phyloP scores from a whole-genome alignment of 2,888 invertebrate genomes.

The Epinotia demarniana region DNA sequence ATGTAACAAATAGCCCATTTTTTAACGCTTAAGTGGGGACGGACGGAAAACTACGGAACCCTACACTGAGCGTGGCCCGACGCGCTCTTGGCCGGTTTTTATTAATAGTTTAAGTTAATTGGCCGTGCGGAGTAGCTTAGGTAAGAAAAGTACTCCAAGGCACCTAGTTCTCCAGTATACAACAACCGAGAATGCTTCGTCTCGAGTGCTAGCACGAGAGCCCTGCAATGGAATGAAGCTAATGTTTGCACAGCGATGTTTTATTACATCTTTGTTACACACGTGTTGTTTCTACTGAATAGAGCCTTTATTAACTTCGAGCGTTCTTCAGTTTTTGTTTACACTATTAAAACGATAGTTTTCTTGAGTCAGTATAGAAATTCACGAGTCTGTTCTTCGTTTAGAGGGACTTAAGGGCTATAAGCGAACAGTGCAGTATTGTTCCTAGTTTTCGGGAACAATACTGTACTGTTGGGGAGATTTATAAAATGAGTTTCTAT shows the following conservation, averaged over 20 bases:
- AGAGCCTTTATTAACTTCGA: slow-evolving; percentile 46
- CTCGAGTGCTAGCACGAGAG: slow-evolving; percentile 33
- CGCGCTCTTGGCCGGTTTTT: no score
- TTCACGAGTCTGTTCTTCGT: slow-evolving; percentile 70
- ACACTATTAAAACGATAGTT: slow-evolving; percentile 71
- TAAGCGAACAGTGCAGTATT: slow-evolving; percentile 69
- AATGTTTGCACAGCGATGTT: slow-evolving; percentile 41
- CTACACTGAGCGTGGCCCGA: no score
- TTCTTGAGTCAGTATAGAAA: slow-evolving; percentile 65
- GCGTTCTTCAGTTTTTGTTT: slow-evolving; percentile 63
- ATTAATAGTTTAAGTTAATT: background rate
- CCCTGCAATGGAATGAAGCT: slow-evolving; percentile 36
- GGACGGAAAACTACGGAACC: no score
- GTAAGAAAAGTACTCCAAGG: slow-evolving; percentile 3
- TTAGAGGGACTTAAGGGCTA: slow-evolving; percentile 71
- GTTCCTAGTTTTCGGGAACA: slow-evolving; percentile 69
- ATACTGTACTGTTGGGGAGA: slow-evolving; percentile 69
- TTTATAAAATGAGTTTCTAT: slow-evolving; percentile 62
- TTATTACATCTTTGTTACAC: slow-evolving; percentile 44
- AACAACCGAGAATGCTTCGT: slow-evolving; percentile 27
- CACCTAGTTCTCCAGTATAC: slow-evolving; percentile 23
- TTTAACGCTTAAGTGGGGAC: no score
- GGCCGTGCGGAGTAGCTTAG: slow-evolving; percentile 1
- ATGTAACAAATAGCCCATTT: no score
- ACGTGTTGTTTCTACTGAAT: slow-evolving; percentile 43